Evolutionary conservation across 2,888 invertebrate species (phyloP).

Genomic region (Drosophila testacea): DNA sequence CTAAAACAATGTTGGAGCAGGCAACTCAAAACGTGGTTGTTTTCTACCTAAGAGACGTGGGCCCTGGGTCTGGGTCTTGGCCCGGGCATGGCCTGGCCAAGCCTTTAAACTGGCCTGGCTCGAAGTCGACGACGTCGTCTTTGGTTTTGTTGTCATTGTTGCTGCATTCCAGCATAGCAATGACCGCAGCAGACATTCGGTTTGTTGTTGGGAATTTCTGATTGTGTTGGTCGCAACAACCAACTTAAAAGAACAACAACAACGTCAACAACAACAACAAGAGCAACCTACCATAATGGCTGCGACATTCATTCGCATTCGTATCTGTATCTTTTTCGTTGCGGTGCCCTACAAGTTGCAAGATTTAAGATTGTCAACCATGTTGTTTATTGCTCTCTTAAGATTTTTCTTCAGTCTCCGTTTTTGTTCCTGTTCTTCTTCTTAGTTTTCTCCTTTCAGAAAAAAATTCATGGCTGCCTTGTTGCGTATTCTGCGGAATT

Average conservation of each 20-base stretch:
- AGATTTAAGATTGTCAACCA: constrained; percentile 82
- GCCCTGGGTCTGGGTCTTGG: constrained; percentile 40
- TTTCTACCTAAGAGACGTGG: constrained; percentile 65
- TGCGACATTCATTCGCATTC: constrained; percentile 80
- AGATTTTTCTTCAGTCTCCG: constrained; percentile 67
- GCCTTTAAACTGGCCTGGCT: constrained; percentile 72
- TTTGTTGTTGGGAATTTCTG: constrained; percentile 53
- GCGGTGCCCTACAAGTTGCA: constrained; percentile 66
- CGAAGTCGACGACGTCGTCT: constrained; percentile 6
- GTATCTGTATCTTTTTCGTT: constrained; percentile 48
- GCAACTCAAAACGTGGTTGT: constrained; percentile 25
- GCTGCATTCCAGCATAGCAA: constrained; percentile 77
- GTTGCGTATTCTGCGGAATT: constrained; percentile 67
- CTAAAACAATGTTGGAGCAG: constrained; percentile 39
- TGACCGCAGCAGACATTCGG: constrained; percentile 73
- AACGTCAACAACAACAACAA: constrained; percentile 26
- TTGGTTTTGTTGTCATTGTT: constrained; percentile 30
- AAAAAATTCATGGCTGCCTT: constrained; percentile 35
- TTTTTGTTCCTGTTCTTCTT: constrained; percentile 26
- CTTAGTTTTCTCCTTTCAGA: constrained; percentile 19
- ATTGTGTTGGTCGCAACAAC: constrained; percentile 54
- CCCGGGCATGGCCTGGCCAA: constrained; percentile 56
- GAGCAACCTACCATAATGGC: constrained; percentile 68
- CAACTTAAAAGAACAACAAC: constrained; percentile 62
- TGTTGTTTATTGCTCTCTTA: constrained; percentile 81